These are phyloP conservation scores for Stegodyphus mimosarum DNA, from an alignment of 1,140 invertebrate genomes.

Conservation along the genomic window DNA sequence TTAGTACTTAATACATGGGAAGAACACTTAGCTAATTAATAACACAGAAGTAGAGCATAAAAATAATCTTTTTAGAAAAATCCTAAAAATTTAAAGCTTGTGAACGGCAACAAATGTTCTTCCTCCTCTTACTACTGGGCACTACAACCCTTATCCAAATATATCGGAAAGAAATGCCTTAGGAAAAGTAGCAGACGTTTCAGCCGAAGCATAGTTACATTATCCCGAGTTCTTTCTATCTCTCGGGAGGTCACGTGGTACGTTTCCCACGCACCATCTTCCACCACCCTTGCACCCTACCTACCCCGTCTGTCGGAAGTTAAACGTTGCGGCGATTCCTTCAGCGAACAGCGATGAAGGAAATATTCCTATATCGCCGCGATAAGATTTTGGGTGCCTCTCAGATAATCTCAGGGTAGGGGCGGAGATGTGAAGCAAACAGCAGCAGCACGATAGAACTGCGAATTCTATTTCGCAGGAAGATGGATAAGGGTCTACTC, in stretches of 20 bases:
- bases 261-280: constrained; percentile 28
- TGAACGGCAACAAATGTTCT: too few relatives aligned
- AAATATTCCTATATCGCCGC: constrained; percentile 13
- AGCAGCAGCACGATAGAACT: too few relatives aligned
- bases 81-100: too few relatives aligned
- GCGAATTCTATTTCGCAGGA: constrained; percentile 17
- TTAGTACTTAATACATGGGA: too few relatives aligned
- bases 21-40: too few relatives aligned
- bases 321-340: constrained; percentile 24
- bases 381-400: constrained; percentile 28
- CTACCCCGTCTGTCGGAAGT: constrained; percentile 9
- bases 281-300: background rate
- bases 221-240: constrained; percentile 28
- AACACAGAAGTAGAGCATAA: too few relatives aligned
- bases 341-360: background rate
- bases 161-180: background rate
- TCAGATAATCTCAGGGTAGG: background rate
- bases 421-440: background rate
- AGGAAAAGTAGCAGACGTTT: constrained; percentile 12
- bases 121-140: too few relatives aligned
- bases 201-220: constrained; percentile 11
- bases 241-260: constrained; percentile 4
- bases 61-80: too few relatives aligned
- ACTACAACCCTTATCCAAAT: background rate
- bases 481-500: constrained; percentile 14